A percentile compares a stretch with the other conserved stretches of the same genome.
phyloP scores from a whole-genome alignment of 2,113 vertebrate species.

The Saccopteryx leptura region DNA sequence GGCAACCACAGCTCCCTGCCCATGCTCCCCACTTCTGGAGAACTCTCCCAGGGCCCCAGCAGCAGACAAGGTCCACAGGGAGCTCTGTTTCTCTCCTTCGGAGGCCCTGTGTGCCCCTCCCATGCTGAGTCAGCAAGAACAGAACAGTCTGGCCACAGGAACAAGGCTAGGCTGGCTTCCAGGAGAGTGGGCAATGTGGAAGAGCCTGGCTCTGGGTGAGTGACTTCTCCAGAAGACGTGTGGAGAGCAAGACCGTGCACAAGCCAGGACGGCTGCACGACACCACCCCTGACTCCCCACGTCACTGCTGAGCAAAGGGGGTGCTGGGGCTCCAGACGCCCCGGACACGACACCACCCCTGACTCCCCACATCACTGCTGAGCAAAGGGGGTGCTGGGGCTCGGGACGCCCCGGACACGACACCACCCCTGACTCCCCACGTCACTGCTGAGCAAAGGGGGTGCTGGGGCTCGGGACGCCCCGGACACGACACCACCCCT shows the following conservation, averaged over 20 bases:
- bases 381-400: not conserved
- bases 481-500: too few relatives aligned
- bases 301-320: too few relatives aligned
- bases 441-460: too few relatives aligned
- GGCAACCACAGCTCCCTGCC: not conserved
- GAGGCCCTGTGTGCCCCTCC: not conserved
- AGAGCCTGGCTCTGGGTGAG: not conserved
- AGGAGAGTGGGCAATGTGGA: not conserved
- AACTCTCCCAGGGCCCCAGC: slow-evolving; percentile 41
- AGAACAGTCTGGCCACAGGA: not conserved
- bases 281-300: not conserved
- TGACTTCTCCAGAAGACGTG: not conserved
- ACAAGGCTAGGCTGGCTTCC: not conserved
- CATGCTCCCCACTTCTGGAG: not conserved
- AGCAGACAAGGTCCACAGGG: slow-evolving; percentile 66
- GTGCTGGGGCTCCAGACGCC: not conserved
- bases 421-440: too few relatives aligned
- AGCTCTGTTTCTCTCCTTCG: not conserved
- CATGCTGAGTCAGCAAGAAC: not conserved
- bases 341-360: too few relatives aligned
- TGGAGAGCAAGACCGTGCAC: not conserved
- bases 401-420: too few relatives aligned
- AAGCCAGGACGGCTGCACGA: not conserved
- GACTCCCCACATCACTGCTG: too few relatives aligned
- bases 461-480: too few relatives aligned